phyloP scores from a whole-genome alignment of 2,888 invertebrate genomes.

The Ennomos quercinarius region DNA sequence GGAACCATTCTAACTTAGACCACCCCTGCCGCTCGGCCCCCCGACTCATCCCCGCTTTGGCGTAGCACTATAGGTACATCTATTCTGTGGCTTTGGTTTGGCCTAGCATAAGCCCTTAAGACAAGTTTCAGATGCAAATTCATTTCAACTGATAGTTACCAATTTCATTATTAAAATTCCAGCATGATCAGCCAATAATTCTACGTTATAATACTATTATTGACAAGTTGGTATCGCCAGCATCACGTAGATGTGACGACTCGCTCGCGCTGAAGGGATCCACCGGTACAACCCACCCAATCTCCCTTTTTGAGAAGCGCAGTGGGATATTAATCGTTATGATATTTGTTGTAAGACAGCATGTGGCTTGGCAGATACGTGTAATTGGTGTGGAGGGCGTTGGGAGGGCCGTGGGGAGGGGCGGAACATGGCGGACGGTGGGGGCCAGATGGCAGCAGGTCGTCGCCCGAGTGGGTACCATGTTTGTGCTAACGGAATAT shows the following conservation, averaged over 20 bases:
- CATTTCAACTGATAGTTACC: not conserved
- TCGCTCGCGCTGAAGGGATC: slow-evolving; percentile 69
- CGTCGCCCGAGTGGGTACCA: slow-evolving; percentile 58
- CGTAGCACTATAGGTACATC: no score
- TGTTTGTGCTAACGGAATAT: slow-evolving; percentile 47
- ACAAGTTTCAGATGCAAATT: slow-evolving; percentile 11
- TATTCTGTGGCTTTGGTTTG: no score
- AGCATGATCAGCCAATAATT: slow-evolving; percentile 49
- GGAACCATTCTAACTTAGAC: no score
- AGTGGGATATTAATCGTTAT: slow-evolving; percentile 78
- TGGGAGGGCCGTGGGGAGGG: slow-evolving; percentile 81
- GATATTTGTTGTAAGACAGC: slow-evolving; percentile 65
- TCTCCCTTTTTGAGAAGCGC: slow-evolving; percentile 51
- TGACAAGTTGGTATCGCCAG: slow-evolving; percentile 39
- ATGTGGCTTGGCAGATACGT: slow-evolving; percentile 66
- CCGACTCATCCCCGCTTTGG: no score
- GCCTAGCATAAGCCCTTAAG: no score
- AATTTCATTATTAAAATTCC: slow-evolving; percentile 40
- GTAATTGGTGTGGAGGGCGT: slow-evolving; percentile 79
- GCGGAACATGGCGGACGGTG: slow-evolving; percentile 76
- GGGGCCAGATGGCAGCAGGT: slow-evolving; percentile 75
- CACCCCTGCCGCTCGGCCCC: no score
- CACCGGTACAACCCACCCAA: slow-evolving; percentile 68
- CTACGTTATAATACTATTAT: slow-evolving; percentile 56
- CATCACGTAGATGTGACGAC: slow-evolving; percentile 72